Evolutionary conservation across 2,113 vertebrate species (phyloP).

Genomic region (Tursiops truncatus): DNA sequence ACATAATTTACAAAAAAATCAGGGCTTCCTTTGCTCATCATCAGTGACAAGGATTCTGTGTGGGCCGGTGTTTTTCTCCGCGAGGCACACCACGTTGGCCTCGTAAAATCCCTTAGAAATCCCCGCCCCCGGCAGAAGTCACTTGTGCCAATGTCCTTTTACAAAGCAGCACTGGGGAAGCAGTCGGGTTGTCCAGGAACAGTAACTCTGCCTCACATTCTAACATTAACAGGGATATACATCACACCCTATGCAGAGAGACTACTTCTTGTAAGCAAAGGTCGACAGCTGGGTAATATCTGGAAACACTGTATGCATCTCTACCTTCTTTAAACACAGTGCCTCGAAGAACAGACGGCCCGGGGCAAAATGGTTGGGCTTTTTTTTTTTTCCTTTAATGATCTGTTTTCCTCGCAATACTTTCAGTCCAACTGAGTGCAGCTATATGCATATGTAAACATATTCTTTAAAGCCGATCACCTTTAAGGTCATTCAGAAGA

Average conservation of each 20-base stretch:
- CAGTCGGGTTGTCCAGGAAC: constrained; percentile 87
- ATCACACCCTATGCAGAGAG: constrained; percentile 92
- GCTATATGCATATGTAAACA: constrained; percentile 98
- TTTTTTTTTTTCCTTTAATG: constrained; percentile 41
- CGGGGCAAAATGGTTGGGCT: constrained; percentile 83
- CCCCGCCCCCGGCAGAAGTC: constrained; percentile 87
- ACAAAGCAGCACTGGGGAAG: constrained; percentile 90
- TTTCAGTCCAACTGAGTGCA: constrained; percentile 92
- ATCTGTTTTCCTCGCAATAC: constrained; percentile 67
- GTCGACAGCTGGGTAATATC: constrained; percentile 88
- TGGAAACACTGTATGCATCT: constrained; percentile 84
- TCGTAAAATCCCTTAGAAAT: constrained; percentile 89
- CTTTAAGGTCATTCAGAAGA: constrained; percentile 94
- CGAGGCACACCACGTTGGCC: constrained; percentile 86
- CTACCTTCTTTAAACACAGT: constrained; percentile 83
- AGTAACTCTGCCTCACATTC: constrained; percentile 87
- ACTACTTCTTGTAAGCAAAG: constrained; percentile 90
- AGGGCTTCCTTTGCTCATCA: constrained; percentile 93
- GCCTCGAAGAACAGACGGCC: constrained; percentile 85
- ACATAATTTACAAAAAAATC: constrained; percentile 98
- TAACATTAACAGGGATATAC: constrained; percentile 88
- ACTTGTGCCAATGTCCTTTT: constrained; percentile 90
- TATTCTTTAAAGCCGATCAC: constrained; percentile 95
- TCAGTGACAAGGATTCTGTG: constrained; percentile 90
- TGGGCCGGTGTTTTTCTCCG: constrained; percentile 81